phyloP scores from a whole-genome alignment of 2,888 invertebrate genomes.

The Helleia helle region DNA sequence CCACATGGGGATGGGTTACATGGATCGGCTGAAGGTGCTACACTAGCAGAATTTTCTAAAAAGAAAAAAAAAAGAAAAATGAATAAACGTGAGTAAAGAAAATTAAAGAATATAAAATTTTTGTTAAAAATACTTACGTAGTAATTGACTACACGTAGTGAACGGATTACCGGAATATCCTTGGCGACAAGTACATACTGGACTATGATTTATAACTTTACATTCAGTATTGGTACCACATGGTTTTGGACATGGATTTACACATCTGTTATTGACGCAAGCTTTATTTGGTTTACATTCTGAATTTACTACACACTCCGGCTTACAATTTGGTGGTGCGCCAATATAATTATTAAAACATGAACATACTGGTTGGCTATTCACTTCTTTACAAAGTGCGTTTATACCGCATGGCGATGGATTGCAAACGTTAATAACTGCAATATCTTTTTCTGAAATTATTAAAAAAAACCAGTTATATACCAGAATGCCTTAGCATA shows the following conservation, averaged over 20 bases:
- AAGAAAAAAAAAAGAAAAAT: no score
- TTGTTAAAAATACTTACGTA: slow-evolving; percentile 68
- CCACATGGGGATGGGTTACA: slow-evolving; percentile 85
- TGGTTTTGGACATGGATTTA: slow-evolving; percentile 79
- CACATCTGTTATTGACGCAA: slow-evolving; percentile 79
- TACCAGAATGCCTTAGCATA: slow-evolving; percentile 4
- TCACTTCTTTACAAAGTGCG: slow-evolving; percentile 81
- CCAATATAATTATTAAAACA: slow-evolving; percentile 80
- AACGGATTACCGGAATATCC: slow-evolving; percentile 81
- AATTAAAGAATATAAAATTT: neutral
- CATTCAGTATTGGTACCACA: slow-evolving; percentile 81
- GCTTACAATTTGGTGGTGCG: slow-evolving; percentile 76
- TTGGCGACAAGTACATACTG: slow-evolving; percentile 80
- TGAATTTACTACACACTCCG: slow-evolving; percentile 78
- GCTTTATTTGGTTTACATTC: slow-evolving; percentile 79
- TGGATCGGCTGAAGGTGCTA: slow-evolving; percentile 69
- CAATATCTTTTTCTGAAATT: slow-evolving; percentile 46
- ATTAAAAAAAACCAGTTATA: no score
- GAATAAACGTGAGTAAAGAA: neutral
- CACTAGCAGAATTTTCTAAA: slow-evolving; percentile 42
- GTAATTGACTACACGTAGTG: slow-evolving; percentile 71
- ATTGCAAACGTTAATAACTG: slow-evolving; percentile 76
- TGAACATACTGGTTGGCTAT: slow-evolving; percentile 81
- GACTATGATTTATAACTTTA: slow-evolving; percentile 80
- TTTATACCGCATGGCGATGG: slow-evolving; percentile 84